phyloP scores from a whole-genome alignment of 2,113 vertebrate genomes.

The Paramormyrops kingsleyae region DNA sequence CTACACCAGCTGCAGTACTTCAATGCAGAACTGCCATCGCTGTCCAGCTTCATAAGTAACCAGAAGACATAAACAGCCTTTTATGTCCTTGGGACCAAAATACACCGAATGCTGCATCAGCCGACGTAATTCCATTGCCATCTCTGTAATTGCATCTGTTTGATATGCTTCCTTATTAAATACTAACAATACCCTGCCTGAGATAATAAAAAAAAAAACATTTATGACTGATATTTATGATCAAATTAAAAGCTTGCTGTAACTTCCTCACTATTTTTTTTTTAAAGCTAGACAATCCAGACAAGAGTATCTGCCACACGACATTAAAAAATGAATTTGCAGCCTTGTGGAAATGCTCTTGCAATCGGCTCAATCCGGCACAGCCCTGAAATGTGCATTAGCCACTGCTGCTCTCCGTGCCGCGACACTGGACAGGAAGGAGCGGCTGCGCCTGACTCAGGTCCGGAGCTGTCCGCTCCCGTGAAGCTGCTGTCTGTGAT shows the following conservation, averaged over 20 bases:
- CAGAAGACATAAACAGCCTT: not conserved
- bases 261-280: not conserved
- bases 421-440: slow-evolving; percentile 30
- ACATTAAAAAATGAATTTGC: not conserved
- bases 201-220: not conserved
- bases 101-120: not conserved
- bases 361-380: not conserved
- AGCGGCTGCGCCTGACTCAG: slow-evolving; percentile 22
- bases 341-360: too few species aligned
- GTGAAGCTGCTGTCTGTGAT: slow-evolving; percentile 42
- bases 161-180: not conserved
- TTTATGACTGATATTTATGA: not conserved
- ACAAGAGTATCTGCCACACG: not conserved
- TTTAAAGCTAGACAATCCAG: not conserved
- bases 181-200: not conserved
- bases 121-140: not conserved
- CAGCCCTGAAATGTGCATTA: not conserved
- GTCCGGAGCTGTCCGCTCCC: slow-evolving; percentile 45
- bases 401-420: not conserved
- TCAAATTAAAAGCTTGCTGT: not conserved
- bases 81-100: not conserved
- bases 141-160: not conserved
- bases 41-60: not conserved
- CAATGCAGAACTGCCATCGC: not conserved
- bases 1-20: not conserved